A percentile compares a stretch with the other conserved stretches of the same genome.
Conservation (phyloP, 2,888 invertebrate genomes). For the Rhyacophila evoluta region DNA sequence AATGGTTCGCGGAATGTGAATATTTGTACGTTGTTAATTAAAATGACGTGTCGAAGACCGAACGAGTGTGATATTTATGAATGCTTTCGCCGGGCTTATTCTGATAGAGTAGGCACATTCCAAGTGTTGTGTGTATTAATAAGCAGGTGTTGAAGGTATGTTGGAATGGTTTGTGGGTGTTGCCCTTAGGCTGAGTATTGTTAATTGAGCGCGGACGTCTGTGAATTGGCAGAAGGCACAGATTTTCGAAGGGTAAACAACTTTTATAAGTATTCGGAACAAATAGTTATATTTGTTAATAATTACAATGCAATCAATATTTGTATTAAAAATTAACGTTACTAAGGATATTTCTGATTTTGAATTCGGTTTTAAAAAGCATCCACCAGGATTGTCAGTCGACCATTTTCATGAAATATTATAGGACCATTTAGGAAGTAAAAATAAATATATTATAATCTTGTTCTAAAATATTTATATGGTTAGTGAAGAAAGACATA, state of each 20-base stretch:
- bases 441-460: too few species aligned
- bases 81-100: conserved; percentile 28
- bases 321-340: too few species aligned
- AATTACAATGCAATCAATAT: too few species aligned
- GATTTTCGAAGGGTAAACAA: neutral
- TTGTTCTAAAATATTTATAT: too few species aligned
- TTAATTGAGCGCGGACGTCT: conserved; percentile 43
- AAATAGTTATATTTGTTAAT: too few species aligned
- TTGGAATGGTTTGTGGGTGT: conserved; percentile 15
- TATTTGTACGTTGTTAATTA: conserved; percentile 40
- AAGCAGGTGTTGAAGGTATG: conserved; percentile 22
- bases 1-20: conserved; percentile 14
- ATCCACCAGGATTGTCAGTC: too few species aligned
- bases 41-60: conserved; percentile 40
- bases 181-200: conserved; percentile 37
- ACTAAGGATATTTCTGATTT: too few species aligned
- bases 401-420: too few species aligned
- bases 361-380: too few species aligned
- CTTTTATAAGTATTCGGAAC: too few species aligned
- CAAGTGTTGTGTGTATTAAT: conserved; percentile 24
- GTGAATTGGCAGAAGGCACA: conserved; percentile 32
- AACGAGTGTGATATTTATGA: conserved; percentile 38
- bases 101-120: conserved; percentile 8
- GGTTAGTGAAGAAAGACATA: too few species aligned
- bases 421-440: too few species aligned